Conservation (phyloP, 2,113 vertebrate genomes). For the Aythya baeri region DNA sequence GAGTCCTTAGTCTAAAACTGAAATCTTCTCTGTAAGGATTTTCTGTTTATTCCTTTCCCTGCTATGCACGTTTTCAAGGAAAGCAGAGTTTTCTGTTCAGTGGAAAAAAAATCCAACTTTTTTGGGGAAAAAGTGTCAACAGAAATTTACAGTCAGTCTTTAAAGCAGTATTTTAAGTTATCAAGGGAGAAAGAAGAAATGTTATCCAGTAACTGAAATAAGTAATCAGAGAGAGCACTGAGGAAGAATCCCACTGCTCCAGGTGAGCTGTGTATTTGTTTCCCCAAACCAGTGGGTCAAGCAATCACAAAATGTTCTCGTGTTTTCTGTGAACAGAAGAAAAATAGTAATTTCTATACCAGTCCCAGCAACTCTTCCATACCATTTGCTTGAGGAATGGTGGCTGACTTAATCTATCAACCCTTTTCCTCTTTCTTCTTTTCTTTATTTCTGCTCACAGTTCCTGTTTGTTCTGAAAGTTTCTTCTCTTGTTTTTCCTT, state of each 20-base stretch:
- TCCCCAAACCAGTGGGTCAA: not conserved
- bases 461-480: not conserved
- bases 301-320: not conserved
- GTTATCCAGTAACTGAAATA: not conserved
- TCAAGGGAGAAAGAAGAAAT: not conserved
- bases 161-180: not conserved
- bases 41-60: not conserved
- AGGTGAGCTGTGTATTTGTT: not conserved
- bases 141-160: not conserved
- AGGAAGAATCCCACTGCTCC: not conserved
- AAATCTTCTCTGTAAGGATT: not conserved
- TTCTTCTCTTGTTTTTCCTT: accelerated
- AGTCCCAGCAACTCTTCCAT: not conserved
- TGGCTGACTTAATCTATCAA: not conserved
- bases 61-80: not conserved
- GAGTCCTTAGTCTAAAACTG: not conserved
- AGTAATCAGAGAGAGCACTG: not conserved
- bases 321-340: not conserved
- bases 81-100: not conserved
- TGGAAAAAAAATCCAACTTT: not conserved
- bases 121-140: not conserved
- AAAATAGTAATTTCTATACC: not conserved
- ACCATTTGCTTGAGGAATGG: not conserved
- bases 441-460: not conserved
- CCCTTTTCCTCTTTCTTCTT: not conserved